Evolutionary conservation across 2,888 invertebrate species (phyloP), one percentile per base, ranked within the genome.

Genomic region (Tortricodes alternella): DNA sequence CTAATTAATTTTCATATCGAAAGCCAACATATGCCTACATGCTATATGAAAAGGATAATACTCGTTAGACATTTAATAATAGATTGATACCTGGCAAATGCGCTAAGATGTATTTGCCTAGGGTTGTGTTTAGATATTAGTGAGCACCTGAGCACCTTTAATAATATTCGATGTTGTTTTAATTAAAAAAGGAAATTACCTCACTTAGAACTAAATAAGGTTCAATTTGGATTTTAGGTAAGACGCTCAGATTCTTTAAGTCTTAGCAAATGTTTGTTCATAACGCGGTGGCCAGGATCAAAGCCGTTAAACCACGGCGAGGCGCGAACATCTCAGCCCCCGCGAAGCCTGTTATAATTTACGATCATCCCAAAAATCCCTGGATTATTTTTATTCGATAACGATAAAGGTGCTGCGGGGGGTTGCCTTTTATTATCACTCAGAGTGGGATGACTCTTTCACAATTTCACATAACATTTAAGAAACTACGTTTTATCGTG

Each of bases 341-440:
- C 66, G 74, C 71, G 80, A 78, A 83, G 78, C 82, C 85, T 76
- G 83, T 80, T 87, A 85, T 89, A 88, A 89, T 89, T 90, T 90
- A 89, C 88, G 90, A 89, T 85, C 85, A 88, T 87, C 88, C 88
- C 81, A 85, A 87, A 87, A 89, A 87, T 86, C 87, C 84, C 70
- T 66, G 87, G 88, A 89, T 90, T 89, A 90, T 88, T 89, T 90
- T 90, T 89, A 90, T 90, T 88, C 82, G 89, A 89, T 90, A 89
- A 88, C 89, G 88, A 89, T 89, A 89, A 89, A 89, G 88, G 88
- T 85, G 74, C 81, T 80, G 80, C 79, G 65, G 85, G 85, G 87
- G 89, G 88, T 88, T 85, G 84, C 87, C 85, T 88, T 55, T 89
- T 89, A 89, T 89, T 90, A 90, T 90, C 90, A 89, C 88, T 88